Conservation (phyloP, 2,113 vertebrate genomes). For the Romanogobio albipinnatus region DNA sequence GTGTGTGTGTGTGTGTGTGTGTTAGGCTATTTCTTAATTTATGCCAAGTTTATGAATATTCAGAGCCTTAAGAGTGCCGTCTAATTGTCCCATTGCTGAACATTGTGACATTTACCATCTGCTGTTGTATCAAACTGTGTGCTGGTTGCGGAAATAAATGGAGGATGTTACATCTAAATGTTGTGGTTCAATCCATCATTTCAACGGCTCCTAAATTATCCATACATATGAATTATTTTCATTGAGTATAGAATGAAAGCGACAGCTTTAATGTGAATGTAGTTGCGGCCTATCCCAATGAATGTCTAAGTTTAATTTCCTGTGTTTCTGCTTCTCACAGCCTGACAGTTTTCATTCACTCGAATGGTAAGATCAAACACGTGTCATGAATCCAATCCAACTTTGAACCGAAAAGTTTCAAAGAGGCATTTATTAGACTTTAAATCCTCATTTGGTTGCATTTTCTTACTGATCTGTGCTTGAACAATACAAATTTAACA, state of each 20-base stretch:
- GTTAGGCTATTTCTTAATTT: not conserved
- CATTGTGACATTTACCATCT: slow-evolving; percentile 22
- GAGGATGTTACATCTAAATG: not conserved
- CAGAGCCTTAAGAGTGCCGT: slow-evolving; percentile 4
- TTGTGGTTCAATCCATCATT: not conserved
- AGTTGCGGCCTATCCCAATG: not conserved
- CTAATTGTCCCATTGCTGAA: slow-evolving; percentile 3
- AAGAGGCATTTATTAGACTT: not conserved
- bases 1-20: too few species aligned
- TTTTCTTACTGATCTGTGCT: not conserved
- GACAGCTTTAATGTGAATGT: not conserved
- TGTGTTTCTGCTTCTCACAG: not conserved
- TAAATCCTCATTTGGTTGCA: not conserved
- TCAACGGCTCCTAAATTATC: not conserved
- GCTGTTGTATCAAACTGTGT: not conserved
- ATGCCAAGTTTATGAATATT: slow-evolving; percentile 16
- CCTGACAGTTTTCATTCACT: not conserved
- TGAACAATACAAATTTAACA: not conserved
- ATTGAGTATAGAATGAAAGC: not conserved
- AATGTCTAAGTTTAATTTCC: not conserved
- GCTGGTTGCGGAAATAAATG: slow-evolving; percentile 26
- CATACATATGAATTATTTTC: slow-evolving; percentile 28
- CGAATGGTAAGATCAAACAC: not conserved
- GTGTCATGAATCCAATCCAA: not conserved
- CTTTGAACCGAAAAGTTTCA: not conserved